A percentile compares a stretch with the other conserved stretches of the same genome.
Evolutionary conservation across 2,888 invertebrate genomes (phyloP).

Genomic region (Rhabditophanes sp.): DNA sequence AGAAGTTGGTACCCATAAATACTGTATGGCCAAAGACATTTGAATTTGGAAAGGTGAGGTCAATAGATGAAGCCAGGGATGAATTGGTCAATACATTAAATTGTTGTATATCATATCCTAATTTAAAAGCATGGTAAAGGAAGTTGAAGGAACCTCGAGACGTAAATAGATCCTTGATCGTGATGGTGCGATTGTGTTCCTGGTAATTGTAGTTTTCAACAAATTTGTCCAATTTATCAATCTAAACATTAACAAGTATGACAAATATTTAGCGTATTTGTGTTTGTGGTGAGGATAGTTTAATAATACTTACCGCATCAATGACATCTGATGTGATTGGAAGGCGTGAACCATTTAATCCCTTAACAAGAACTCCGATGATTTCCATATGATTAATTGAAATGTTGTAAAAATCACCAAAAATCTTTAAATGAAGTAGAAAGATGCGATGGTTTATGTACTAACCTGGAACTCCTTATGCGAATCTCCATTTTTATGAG

Average conservation of each 20-base stretch:
- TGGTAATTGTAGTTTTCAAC: conserved; percentile 13
- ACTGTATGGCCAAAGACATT: conserved; percentile 22
- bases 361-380: conserved; percentile 26
- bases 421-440: conserved; percentile 17
- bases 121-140: conserved; percentile 17
- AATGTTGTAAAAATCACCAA: conserved; percentile 32
- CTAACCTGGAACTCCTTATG: conserved; percentile 24
- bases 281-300: neutral
- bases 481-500: conserved; percentile 28
- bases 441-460: no score
- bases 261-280: neutral
- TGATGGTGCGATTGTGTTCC: conserved; percentile 2
- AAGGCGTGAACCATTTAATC: conserved; percentile 13
- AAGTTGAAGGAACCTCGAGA: conserved; percentile 12
- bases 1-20: conserved; percentile 28
- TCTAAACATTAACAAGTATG: conserved; percentile 8
- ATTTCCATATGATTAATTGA: conserved; percentile 29
- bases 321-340: conserved; percentile 16
- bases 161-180: conserved; percentile 7
- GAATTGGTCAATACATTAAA: conserved; percentile 6
- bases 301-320: conserved; percentile 16
- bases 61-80: conserved; percentile 7
- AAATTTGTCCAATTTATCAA: conserved; percentile 21
- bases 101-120: conserved; percentile 11
- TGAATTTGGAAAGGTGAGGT: conserved; percentile 22